Conservation (phyloP, 2,888 invertebrate species). For the Hirtodrosophila cameraria region DNA sequence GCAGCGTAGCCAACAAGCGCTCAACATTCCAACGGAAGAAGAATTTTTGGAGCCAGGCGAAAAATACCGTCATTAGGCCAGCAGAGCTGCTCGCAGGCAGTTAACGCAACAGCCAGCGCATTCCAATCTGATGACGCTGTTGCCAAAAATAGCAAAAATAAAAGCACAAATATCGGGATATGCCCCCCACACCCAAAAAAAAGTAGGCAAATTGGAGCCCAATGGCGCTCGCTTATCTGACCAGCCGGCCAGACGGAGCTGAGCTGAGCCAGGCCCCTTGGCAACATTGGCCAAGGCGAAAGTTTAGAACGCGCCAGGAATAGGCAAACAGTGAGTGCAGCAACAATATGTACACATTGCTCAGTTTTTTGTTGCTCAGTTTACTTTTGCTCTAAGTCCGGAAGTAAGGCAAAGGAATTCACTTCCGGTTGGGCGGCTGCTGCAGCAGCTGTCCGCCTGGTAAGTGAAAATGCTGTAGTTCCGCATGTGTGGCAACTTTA, state of each 20-base stretch:
- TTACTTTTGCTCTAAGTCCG: slow-evolving; percentile 32
- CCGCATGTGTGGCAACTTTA: slow-evolving; percentile 74
- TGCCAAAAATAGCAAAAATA: slow-evolving; percentile 36
- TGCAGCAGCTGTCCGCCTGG: slow-evolving; percentile 70
- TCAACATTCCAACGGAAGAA: slow-evolving; percentile 28
- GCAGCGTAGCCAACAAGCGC: background rate
- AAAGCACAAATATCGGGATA: slow-evolving; percentile 3
- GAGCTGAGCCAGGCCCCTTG: no score
- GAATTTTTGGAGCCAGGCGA: slow-evolving; percentile 71
- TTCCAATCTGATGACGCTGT: slow-evolving; percentile 65
- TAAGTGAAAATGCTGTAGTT: slow-evolving; percentile 81
- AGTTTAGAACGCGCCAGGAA: slow-evolving; percentile 61
- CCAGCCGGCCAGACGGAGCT: slow-evolving; percentile 17
- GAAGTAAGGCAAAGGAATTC: slow-evolving; percentile 64
- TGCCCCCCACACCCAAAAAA: background rate
- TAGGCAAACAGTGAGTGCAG: slow-evolving; percentile 34
- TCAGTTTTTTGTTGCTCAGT: background rate
- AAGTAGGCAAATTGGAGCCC: slow-evolving; percentile 22
- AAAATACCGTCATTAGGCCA: slow-evolving; percentile 82
- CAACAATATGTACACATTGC: background rate
- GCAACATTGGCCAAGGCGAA: slow-evolving; percentile 73
- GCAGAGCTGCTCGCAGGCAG: slow-evolving; percentile 65
- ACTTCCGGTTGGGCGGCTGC: slow-evolving; percentile 78
- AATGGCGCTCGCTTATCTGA: slow-evolving; percentile 36
- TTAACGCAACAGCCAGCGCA: slow-evolving; percentile 36